Conservation (phyloP, 37 sponge, comb jelly and placozoan species). For the Aplysina aerophoba region DNA sequence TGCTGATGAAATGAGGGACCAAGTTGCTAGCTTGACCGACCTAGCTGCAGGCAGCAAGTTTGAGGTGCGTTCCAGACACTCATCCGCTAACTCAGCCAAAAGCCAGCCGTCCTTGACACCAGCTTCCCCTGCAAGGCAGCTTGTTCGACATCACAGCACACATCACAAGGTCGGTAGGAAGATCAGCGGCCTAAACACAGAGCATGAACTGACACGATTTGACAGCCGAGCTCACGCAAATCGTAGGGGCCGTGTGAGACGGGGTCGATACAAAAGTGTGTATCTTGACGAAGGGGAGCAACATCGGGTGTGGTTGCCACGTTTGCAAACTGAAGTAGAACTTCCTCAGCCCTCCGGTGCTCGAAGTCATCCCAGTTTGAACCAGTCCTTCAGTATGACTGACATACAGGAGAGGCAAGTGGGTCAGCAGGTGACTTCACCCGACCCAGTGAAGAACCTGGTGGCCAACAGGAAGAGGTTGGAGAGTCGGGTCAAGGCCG, state of each 20-base stretch:
- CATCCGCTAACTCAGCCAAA: too few relatives aligned
- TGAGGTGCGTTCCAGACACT: too few relatives aligned
- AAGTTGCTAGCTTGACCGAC: too few relatives aligned
- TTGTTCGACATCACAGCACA: too few relatives aligned
- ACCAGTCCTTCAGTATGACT: neutral
- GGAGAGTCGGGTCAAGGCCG: conserved; percentile 3
- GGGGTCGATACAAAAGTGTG: neutral
- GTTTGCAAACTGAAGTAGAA: neutral
- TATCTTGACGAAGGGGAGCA: neutral
- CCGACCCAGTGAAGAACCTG: neutral
- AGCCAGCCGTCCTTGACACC: too few relatives aligned
- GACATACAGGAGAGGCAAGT: neutral
- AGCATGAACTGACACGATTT: neutral
- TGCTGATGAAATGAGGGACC: too few relatives aligned
- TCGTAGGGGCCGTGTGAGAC: neutral
- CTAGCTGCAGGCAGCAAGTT: too few relatives aligned
- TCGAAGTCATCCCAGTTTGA: neutral
- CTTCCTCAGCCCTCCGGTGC: neutral
- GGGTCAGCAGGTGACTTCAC: too few relatives aligned
- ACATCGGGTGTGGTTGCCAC: conserved; percentile 10
- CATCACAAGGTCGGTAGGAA: neutral
- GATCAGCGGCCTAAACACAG: neutral
- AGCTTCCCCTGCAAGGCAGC: too few relatives aligned
- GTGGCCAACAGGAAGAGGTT: neutral
- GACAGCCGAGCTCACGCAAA: neutral